Evolutionary conservation across 2,888 invertebrate species (phyloP).

Genomic region (Fragum sueziense): DNA sequence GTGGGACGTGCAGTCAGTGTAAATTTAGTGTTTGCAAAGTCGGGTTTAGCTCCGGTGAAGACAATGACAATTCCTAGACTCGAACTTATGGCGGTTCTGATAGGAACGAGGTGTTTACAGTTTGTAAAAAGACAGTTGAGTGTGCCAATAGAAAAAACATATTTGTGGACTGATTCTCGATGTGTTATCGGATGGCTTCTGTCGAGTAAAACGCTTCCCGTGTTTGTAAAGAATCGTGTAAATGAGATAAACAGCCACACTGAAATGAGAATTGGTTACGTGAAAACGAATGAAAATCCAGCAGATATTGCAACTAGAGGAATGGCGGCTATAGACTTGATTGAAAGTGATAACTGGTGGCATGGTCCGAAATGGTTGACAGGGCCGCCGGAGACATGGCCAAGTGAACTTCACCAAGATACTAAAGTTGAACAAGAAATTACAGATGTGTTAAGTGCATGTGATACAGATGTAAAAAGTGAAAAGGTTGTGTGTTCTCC

Average conservation of each 20-base stretch:
- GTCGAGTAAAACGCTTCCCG: neutral
- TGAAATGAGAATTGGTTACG: neutral
- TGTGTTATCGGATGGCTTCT: too few species aligned
- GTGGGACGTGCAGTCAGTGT: neutral
- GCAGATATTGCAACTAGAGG: constrained; percentile 10
- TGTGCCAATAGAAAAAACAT: neutral
- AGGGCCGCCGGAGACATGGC: too few species aligned
- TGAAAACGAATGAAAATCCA: constrained; percentile 2
- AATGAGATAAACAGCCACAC: neutral
- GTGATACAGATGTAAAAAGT: too few species aligned
- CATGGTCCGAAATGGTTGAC: too few species aligned
- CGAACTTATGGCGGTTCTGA: neutral
- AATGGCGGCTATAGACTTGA: neutral
- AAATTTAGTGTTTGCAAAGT: neutral
- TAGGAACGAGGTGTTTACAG: too few species aligned
- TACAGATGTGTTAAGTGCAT: too few species aligned
- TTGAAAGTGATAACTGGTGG: too few species aligned
- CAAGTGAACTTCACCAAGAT: too few species aligned
- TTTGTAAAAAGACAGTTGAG: constrained; percentile 7
- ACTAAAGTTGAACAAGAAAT: too few species aligned
- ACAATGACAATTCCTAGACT: constrained; percentile 8
- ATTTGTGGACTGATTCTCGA: constrained; percentile 21
- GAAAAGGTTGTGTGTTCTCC: too few species aligned
- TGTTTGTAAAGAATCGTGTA: neutral
- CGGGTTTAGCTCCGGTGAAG: constrained; percentile 1